Percentiles rank a stretch among this genome's conserved stretches.
Conservation (phyloP, 2,797 vertebrate genomes). For the Diceros bicornis region DNA sequence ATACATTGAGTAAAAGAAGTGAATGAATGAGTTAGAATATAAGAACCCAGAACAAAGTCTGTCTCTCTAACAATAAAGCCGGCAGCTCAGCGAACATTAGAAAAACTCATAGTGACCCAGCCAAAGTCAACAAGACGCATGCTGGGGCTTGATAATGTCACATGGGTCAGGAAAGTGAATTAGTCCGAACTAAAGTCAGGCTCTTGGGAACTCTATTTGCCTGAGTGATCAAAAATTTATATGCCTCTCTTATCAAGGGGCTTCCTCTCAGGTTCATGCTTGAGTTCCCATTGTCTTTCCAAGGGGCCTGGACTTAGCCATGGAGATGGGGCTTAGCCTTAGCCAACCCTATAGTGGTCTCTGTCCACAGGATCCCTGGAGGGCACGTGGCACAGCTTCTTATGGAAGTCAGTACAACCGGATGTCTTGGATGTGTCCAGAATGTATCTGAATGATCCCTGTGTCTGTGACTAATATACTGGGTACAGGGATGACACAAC, state of each 20-base stretch:
- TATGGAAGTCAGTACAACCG: accelerated
- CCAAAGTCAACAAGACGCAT: not conserved
- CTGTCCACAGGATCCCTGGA: not conserved
- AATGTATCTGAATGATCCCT: not conserved
- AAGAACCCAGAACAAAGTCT: not conserved
- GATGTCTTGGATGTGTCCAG: not conserved
- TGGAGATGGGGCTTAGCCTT: not conserved
- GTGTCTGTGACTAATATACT: not conserved
- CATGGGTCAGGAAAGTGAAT: not conserved
- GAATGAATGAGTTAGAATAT: not conserved
- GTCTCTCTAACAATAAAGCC: not conserved
- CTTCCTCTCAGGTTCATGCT: not conserved
- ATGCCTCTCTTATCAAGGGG: not conserved
- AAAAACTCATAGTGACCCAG: not conserved
- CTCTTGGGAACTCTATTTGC: not conserved
- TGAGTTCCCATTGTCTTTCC: not conserved
- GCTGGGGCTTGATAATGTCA: not conserved
- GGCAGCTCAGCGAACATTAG: not conserved
- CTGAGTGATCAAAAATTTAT: not conserved
- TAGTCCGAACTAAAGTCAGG: not conserved
- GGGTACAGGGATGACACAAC: too few species aligned
- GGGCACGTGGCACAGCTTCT: not conserved
- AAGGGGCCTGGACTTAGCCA: not conserved
- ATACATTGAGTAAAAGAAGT: not conserved
- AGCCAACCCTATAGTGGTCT: not conserved